These are phyloP conservation scores for Lepus timidus DNA, from an alignment of 2,113 vertebrate genomes.

Conservation along the genomic window DNA sequence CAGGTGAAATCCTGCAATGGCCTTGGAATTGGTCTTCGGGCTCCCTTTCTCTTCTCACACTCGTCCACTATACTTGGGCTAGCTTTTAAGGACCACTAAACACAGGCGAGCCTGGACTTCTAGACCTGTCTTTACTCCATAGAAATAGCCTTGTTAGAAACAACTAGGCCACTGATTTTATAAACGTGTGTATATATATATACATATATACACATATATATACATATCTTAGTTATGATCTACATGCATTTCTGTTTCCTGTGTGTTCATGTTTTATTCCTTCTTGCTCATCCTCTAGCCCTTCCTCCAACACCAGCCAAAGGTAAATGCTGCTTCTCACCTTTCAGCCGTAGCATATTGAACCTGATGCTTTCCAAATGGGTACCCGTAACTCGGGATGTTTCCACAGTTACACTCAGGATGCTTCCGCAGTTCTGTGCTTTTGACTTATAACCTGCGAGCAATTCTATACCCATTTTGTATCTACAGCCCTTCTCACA, in stretches of 20 bases:
- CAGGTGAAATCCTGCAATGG: not conserved
- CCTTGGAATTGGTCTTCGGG: not conserved
- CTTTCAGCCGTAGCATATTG: not conserved
- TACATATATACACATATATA: too few relatives aligned
- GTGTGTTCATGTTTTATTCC: not conserved
- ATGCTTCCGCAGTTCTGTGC: not conserved
- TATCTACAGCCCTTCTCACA: not conserved
- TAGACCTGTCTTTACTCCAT: not conserved
- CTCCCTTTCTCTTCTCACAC: not conserved
- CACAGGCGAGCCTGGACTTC: not conserved
- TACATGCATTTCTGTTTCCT: not conserved
- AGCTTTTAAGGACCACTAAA: not conserved
- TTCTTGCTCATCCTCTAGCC: not conserved
- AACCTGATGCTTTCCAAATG: not conserved
- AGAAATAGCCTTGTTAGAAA: not conserved
- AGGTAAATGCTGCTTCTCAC: not conserved
- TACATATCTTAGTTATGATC: not conserved
- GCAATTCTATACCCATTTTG: not conserved
- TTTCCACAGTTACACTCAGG: not conserved
- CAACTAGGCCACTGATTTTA: not conserved
- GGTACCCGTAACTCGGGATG: accelerated
- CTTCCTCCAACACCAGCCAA: not conserved
- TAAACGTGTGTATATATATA: too few relatives aligned
- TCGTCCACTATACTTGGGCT: not conserved
- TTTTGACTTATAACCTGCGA: not conserved